Evolutionary conservation across 2,888 invertebrate species (phyloP).

Genomic region (Alsophila aescularia): DNA sequence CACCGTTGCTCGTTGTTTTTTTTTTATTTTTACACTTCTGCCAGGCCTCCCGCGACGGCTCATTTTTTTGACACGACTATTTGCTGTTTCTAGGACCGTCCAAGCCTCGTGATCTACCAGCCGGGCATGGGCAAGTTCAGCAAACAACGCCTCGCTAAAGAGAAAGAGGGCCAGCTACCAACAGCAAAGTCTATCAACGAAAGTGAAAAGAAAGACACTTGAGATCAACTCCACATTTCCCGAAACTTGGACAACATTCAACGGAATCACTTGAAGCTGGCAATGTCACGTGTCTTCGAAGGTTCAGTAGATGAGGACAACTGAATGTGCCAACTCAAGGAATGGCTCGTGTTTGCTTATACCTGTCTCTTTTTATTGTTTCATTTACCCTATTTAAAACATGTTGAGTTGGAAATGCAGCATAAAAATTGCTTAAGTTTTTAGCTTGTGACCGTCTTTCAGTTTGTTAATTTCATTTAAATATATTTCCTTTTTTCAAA

Average conservation of each 20-base stretch:
- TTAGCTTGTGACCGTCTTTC: slow-evolving; percentile 76
- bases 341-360: slow-evolving; percentile 67
- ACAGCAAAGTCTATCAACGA: slow-evolving; percentile 65
- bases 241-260: slow-evolving; percentile 79
- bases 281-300: slow-evolving; percentile 68
- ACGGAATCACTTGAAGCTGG: slow-evolving; percentile 79
- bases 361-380: slow-evolving; percentile 64
- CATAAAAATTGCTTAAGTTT: slow-evolving; percentile 62
- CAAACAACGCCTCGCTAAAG: slow-evolving; percentile 85
- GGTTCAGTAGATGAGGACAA: slow-evolving; percentile 66
- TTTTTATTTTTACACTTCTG: no score
- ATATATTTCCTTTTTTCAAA: slow-evolving; percentile 69
- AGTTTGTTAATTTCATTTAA: slow-evolving; percentile 79
- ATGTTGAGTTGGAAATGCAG: slow-evolving; percentile 64
- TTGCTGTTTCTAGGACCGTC: slow-evolving; percentile 87
- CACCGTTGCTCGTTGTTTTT: no score
- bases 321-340: slow-evolving; percentile 73
- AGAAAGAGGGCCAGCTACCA: slow-evolving; percentile 64
- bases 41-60: no score
- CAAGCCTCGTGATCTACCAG: slow-evolving; percentile 94
- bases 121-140: slow-evolving; percentile 94
- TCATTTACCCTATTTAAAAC: slow-evolving; percentile 63
- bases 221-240: slow-evolving; percentile 60
- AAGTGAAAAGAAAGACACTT: slow-evolving; percentile 82
- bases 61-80: no score